A percentile compares a stretch with the other conserved stretches of the same genome.
Evolutionary conservation across 2,797 vertebrate genomes (phyloP).

Genomic region (Hylomyscus alleni): DNA sequence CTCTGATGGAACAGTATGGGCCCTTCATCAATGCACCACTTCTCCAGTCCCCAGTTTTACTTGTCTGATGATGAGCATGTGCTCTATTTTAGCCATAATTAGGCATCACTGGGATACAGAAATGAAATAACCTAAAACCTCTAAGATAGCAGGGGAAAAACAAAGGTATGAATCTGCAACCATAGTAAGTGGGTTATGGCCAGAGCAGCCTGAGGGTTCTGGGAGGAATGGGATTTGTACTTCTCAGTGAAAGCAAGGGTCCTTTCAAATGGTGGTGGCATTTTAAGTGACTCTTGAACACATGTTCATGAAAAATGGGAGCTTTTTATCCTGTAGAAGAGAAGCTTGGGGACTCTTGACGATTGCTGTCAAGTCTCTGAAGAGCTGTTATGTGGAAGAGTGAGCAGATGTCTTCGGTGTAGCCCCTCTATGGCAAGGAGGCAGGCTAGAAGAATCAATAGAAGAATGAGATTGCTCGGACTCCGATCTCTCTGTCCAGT

Average conservation of each 20-base stretch:
- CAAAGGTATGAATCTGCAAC: background rate
- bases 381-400: slow-evolving; percentile 65
- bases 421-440: background rate
- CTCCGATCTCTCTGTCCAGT: slow-evolving; percentile 55
- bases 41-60: background rate
- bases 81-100: background rate
- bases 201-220: background rate
- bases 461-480: slow-evolving; percentile 59
- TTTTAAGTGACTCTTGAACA: slow-evolving; percentile 54
- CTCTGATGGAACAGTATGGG: background rate
- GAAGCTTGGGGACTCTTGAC: slow-evolving; percentile 8
- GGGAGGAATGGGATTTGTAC: background rate
- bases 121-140: background rate
- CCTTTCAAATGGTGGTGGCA: background rate
- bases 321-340: slow-evolving; percentile 56
- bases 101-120: background rate
- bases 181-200: background rate
- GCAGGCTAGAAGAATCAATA: slow-evolving; percentile 62
- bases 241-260: background rate
- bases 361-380: slow-evolving; percentile 35
- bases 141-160: background rate
- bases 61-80: background rate
- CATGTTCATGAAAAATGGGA: background rate
- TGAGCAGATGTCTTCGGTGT: slow-evolving; percentile 37
- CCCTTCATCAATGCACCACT: background rate